Base-by-base conservation (phyloP, 2,797 vertebrate genomes). In the Lepus townsendii region DNA sequence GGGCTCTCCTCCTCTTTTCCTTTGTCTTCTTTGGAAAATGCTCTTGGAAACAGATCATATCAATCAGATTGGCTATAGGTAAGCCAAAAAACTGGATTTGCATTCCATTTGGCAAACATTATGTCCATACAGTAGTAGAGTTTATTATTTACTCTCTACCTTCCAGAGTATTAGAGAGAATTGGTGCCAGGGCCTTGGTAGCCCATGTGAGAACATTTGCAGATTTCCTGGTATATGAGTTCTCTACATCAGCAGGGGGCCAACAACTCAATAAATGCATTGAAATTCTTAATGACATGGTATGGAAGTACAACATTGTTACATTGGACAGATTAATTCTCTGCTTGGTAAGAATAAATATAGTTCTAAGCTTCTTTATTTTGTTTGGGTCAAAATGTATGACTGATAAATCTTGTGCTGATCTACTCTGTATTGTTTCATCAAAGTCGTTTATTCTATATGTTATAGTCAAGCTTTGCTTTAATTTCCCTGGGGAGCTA, bases 231-330 rank as follows among this genome's bases (percentile, higher is more conserved):
- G 99, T 99, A 7, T 99, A 99, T 76, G 99, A 99, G 89, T 99
- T 99, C 97, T 99, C 99, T 30, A 99, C 99, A 0, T 99, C 99
- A 7, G 99, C 99, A 0, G 99, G 99, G 2, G 99, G 99, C 13
- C 99, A 99, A 97, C 99, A 99, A 95, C 99, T 99, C 93, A 99
- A 99, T 98, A 99, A 99, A 96, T 99, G 99, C 97, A 99, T 99
- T 47, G 99, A 99, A 98, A 99, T 99, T 97, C 99, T 99, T 90
- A 99, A 99, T 89, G 99, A 99, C 98, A 99, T 99, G 99, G 99
- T 99, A 52, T 99, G 99, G 99, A 99, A 99, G 88, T 99, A 99
- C 98, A 99, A 99, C 98, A 99, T 99, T 30, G 99, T 99, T 97
- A 99, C 99, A 0, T 96, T 99, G 98, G 99, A 99, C 96, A 97